These are phyloP conservation scores for Pinna nobilis DNA, from an alignment of 1,140 invertebrate species.

Conservation along the genomic window DNA sequence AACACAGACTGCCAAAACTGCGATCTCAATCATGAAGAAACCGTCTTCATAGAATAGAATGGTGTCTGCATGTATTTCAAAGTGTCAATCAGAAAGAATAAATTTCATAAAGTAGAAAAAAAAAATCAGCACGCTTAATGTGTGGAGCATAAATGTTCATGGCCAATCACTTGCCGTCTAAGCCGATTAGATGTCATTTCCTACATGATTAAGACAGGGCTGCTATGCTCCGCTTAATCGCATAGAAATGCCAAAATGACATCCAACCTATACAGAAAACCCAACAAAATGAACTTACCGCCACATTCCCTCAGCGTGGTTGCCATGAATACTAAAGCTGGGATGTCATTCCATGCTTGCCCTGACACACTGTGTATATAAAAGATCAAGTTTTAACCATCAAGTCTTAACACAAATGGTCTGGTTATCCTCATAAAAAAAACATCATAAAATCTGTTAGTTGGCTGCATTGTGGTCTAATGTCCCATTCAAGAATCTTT, in stretches of 20 bases:
- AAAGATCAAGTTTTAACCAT: not conserved
- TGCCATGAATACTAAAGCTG: constrained; percentile 41
- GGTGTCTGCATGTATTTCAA: too few species aligned
- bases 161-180: too few species aligned
- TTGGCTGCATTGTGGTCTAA: too few species aligned
- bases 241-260: not conserved
- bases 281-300: constrained; percentile 16
- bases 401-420: not conserved
- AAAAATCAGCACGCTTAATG: not conserved
- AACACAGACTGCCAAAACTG: too few species aligned
- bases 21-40: too few species aligned
- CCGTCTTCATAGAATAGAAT: too few species aligned
- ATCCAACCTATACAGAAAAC: not conserved
- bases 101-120: too few species aligned
- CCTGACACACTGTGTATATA: constrained; percentile 29
- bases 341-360: constrained; percentile 27
- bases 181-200: too few species aligned
- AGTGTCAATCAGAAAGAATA: too few species aligned
- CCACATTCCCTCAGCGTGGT: constrained; percentile 39
- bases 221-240: too few species aligned
- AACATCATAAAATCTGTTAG: not conserved
- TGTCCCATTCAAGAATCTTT: not conserved
- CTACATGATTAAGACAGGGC: too few species aligned
- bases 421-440: not conserved
- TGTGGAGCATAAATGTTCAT: not conserved